These are phyloP conservation scores for western clawed frog (Xenopus tropicalis) DNA, from an alignment of 2,113 vertebrate genomes.

Conservation along the genomic window DNA sequence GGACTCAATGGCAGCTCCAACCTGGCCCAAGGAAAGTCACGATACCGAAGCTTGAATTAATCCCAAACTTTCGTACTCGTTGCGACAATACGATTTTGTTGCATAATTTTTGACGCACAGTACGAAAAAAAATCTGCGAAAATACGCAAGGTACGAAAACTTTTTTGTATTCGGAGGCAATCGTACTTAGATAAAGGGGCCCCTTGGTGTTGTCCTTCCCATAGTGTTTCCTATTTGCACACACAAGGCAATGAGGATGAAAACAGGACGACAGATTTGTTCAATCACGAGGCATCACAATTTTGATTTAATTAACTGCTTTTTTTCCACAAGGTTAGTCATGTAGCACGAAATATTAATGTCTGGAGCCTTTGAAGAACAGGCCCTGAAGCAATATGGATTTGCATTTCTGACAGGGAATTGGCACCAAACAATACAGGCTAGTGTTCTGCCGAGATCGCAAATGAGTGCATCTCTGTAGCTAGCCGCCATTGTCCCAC, in stretches of 20 bases:
- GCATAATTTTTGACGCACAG: too few species aligned
- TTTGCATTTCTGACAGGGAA: slow-evolving; percentile 34
- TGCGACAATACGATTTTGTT: too few species aligned
- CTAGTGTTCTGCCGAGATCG: slow-evolving; percentile 1
- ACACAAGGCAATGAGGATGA: not conserved
- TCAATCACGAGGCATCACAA: slow-evolving; percentile 3
- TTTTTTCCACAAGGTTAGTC: slow-evolving; percentile 3
- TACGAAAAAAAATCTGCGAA: too few species aligned
- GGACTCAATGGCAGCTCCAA: too few species aligned
- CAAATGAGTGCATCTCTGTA: not conserved
- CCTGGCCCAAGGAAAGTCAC: too few species aligned
- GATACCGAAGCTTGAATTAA: too few species aligned
- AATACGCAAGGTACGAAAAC: too few species aligned
- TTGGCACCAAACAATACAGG: not conserved
- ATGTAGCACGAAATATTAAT: slow-evolving; percentile 7
- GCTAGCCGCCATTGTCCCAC: not conserved
- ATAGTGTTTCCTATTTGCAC: too few species aligned
- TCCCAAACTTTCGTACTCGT: too few species aligned
- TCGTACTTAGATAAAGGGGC: too few species aligned
- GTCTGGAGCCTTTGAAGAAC: slow-evolving; percentile 3
- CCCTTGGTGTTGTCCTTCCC: too few species aligned
- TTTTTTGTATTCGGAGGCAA: too few species aligned
- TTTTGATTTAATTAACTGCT: slow-evolving; percentile 8
- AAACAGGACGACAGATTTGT: not conserved
- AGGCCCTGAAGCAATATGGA: slow-evolving; percentile 1